Evolutionary conservation across 2,113 vertebrate genomes (phyloP).

Genomic region (Mionectes macconnelli): DNA sequence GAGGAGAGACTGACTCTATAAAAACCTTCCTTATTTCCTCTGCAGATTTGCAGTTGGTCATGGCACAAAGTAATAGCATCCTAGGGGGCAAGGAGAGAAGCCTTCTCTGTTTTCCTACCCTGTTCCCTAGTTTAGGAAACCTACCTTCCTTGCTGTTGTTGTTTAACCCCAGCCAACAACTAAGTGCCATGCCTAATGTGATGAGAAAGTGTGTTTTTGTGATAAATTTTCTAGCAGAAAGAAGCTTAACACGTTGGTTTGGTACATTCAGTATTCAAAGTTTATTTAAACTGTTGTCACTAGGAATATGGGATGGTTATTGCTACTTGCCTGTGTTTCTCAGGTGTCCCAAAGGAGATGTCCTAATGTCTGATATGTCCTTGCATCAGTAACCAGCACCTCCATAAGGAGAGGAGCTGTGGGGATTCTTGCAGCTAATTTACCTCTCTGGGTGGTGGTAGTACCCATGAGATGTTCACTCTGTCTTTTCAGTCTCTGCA

Average conservation of each 20-base stretch:
- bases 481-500: neutral
- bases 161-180: neutral
- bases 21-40: neutral
- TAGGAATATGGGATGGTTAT: neutral
- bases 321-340: neutral
- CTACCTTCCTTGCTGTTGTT: neutral
- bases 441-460: neutral
- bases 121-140: neutral
- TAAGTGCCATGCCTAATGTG: neutral
- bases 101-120: neutral
- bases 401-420: neutral
- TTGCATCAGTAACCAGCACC: neutral
- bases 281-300: neutral
- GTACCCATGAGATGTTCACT: neutral
- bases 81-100: neutral
- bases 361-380: neutral
- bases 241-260: too few relatives aligned
- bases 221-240: neutral
- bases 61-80: neutral
- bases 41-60: neutral
- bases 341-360: neutral
- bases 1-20: neutral
- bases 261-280: neutral
- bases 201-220: neutral
- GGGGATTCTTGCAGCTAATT: neutral